These are phyloP conservation scores for Lepus timidus DNA, from an alignment of 2,113 vertebrate species.

Conservation along the genomic window DNA sequence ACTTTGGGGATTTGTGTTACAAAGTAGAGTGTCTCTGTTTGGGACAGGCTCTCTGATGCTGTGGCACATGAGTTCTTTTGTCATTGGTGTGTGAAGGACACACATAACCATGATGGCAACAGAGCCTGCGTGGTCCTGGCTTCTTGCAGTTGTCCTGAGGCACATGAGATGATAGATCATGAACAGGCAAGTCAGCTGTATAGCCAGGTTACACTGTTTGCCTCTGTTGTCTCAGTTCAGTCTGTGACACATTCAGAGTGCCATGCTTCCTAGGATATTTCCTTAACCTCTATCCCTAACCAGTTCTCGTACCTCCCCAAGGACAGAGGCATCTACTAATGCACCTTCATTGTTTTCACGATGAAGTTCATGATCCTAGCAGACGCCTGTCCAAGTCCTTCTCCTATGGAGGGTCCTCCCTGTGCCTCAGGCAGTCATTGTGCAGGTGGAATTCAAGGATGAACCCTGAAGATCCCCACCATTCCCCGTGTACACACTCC, in stretches of 20 bases:
- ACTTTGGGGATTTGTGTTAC: neutral
- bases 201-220: neutral
- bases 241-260: neutral
- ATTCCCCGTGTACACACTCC: too few relatives aligned
- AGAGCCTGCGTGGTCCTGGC: neutral
- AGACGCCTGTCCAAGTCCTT: neutral
- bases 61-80: neutral
- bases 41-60: neutral
- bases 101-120: neutral
- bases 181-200: neutral
- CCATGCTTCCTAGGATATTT: neutral
- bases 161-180: neutral
- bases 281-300: neutral
- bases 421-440: neutral
- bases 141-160: neutral
- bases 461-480: too few relatives aligned
- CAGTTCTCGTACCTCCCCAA: neutral
- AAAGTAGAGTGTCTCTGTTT: neutral
- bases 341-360: neutral
- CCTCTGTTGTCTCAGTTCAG: neutral
- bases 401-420: neutral
- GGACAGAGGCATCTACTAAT: neutral
- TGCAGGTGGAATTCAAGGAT: neutral
- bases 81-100: neutral
- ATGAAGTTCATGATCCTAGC: slow-evolving; percentile 14